Evolutionary conservation across 1,140 invertebrate genomes (phyloP), one percentile per base, ranked within the genome.

Genomic region (Zophobas atratus): DNA sequence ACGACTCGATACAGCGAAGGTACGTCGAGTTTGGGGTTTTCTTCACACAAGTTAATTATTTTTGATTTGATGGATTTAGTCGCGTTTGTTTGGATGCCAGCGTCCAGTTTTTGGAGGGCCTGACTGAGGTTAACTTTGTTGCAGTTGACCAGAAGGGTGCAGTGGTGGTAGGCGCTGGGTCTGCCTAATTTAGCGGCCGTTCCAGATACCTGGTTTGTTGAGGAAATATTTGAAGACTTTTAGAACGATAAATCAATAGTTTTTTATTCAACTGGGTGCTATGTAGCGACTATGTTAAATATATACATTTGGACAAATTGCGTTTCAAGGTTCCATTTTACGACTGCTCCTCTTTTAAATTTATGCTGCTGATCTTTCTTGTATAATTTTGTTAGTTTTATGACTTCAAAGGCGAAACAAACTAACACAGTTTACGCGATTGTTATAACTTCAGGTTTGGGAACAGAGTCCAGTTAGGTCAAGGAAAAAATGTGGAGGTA

Each of bases 131-230:
- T 89, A 57, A 90, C 84, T 86, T 94, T 94, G 85, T 98, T 93
- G 63, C 93, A 94, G 85, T 95, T 91, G 48, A 97, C 93, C 81
- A 98, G 88, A 67, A 99, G 88, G 38, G 97, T 99, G 87, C 96
- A 98, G 86, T 98, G 97, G 88, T 99, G 97, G 89, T 98, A 99
- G 36, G 95, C 93, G 86, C 94, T 94, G 0, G 92, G 89, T 63
- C 91, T 88, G 53, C 95, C 95, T 56, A 99, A 87, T 88, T 97
- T 98, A 6, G 97, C 93, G 57, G 97, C 97, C 70, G 96, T 97
- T 79, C 96, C 97, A 83, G 97, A 98, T 80, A 98, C 90, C 94
- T 95, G 56, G 48, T 49, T 20, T 8, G 51, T 72, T n/a, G 51
- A 72, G 70, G 51, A 72, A 72, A 70, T 70, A 48, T 8, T 39